Evolutionary conservation across 2,888 invertebrate species (phyloP).

Genomic region (Phortica magna): DNA sequence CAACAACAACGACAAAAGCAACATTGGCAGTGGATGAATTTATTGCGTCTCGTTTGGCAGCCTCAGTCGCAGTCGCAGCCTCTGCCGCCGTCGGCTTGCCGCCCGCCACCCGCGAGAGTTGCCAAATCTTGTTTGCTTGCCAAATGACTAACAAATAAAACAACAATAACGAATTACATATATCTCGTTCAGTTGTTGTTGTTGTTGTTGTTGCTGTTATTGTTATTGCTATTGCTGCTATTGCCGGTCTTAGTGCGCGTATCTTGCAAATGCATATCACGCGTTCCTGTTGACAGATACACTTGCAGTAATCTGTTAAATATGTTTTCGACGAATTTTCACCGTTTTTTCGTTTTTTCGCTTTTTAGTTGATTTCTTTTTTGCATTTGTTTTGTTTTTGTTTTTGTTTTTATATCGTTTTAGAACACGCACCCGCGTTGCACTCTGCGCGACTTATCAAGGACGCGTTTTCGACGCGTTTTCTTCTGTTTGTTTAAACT

Average conservation of each 20-base stretch:
- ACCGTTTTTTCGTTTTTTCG: constrained; percentile 3
- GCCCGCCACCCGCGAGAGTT: not conserved
- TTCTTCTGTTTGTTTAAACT: constrained; percentile 13
- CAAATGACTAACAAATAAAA: constrained; percentile 3
- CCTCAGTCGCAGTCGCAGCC: no score
- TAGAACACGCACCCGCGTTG: constrained; percentile 5
- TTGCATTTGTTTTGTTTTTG: constrained; percentile 36
- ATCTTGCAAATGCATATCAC: constrained; percentile 43
- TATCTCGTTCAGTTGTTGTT: not conserved
- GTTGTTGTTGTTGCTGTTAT: constrained; percentile 27
- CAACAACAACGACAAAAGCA: not conserved
- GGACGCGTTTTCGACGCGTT: constrained; percentile 15
- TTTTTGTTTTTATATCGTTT: no score
- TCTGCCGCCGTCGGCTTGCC: not conserved
- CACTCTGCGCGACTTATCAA: constrained; percentile 10
- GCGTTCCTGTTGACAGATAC: constrained; percentile 46
- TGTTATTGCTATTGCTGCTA: constrained; percentile 35
- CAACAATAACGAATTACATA: not conserved
- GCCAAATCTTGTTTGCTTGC: constrained; percentile 21
- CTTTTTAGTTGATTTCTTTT: constrained; percentile 30
- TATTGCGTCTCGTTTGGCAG: constrained; percentile 26
- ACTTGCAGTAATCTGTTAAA: constrained; percentile 30
- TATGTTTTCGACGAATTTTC: constrained; percentile 18
- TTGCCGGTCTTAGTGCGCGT: constrained; percentile 34
- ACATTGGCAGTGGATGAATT: constrained; percentile 15